A percentile compares a stretch with the other conserved stretches of the same genome.
These are phyloP conservation scores for Drosophila ohnishii DNA, from an alignment of 1,140 invertebrate genomes.

Conservation along the genomic window DNA sequence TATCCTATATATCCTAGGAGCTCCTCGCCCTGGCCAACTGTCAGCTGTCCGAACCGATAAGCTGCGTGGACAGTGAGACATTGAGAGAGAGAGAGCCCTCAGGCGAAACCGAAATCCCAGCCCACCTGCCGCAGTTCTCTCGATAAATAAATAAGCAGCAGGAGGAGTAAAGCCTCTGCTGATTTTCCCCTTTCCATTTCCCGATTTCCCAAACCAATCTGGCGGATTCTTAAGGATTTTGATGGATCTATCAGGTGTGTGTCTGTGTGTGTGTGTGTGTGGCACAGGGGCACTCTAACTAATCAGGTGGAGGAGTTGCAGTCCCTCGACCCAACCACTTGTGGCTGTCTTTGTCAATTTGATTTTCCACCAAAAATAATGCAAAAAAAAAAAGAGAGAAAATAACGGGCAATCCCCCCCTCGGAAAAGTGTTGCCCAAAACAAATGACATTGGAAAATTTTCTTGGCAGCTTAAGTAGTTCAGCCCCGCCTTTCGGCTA, in stretches of 20 bases:
- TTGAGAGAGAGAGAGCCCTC: not conserved
- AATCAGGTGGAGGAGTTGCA: constrained; percentile 45
- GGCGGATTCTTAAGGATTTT: constrained; percentile 39
- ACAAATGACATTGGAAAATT: constrained; percentile 41
- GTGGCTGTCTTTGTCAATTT: constrained; percentile 75
- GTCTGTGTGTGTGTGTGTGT: constrained; percentile 16
- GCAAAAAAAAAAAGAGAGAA: not conserved
- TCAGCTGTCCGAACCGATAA: constrained; percentile 72
- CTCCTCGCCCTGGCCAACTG: constrained; percentile 37
- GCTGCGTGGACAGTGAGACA: constrained; percentile 35
- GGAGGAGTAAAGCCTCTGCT: not conserved
- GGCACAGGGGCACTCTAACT: constrained; percentile 48
- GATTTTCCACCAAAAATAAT: constrained; percentile 35
- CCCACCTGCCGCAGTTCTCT: constrained; percentile 38
- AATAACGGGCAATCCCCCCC: not conserved
- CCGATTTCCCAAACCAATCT: constrained; percentile 39
- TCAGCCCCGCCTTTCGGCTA: constrained; percentile 9
- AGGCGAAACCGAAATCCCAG: constrained; percentile 28
- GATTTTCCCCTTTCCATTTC: not conserved
- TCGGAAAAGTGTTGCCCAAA: not conserved
- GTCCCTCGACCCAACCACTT: constrained; percentile 61
- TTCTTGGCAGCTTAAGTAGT: constrained; percentile 71
- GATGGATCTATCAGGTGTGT: constrained; percentile 54
- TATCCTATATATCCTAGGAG: constrained; percentile 3
- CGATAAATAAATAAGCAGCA: constrained; percentile 52